Evolutionary conservation across 2,888 invertebrate genomes (phyloP).

Genomic region (Exephanes ischioxanthus): DNA sequence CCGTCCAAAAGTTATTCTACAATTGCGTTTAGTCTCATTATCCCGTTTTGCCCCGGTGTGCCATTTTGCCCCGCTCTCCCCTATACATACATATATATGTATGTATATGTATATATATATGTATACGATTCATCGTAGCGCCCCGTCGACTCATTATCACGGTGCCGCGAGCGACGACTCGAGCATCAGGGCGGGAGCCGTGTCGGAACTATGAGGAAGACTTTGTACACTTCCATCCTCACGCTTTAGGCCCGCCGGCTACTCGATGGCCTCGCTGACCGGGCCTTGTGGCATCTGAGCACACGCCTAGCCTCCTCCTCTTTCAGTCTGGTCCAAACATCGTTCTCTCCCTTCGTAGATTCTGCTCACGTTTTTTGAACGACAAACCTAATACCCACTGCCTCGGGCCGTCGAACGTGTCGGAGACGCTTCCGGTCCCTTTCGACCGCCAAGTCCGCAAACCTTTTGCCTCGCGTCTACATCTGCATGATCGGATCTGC

Average conservation of each 20-base stretch:
- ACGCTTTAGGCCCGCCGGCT: conserved; percentile 40
- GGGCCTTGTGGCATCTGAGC: conserved; percentile 1
- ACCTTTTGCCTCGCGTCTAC: not conserved
- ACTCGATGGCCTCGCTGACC: conserved; percentile 35
- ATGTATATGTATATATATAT: not conserved
- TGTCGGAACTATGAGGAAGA: conserved; percentile 49
- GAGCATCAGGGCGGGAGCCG: conserved; percentile 27
- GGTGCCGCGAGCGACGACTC: conserved; percentile 58
- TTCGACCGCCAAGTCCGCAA: not conserved
- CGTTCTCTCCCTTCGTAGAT: conserved; percentile 19
- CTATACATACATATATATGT: too few species aligned
- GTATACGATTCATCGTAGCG: not conserved
- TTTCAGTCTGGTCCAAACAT: not conserved
- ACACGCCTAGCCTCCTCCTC: not conserved
- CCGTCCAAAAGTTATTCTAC: too few species aligned
- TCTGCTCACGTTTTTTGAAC: conserved; percentile 21
- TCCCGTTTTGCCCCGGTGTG: too few species aligned
- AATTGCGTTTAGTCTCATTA: too few species aligned
- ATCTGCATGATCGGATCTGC: too few species aligned
- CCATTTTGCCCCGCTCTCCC: too few species aligned
- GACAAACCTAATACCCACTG: conserved; percentile 22
- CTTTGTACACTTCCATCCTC: conserved; percentile 43
- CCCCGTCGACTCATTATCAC: conserved; percentile 57
- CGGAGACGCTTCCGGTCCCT: not conserved
- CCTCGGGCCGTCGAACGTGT: conserved; percentile 14